Percentiles rank a stretch among this genome's conserved stretches.
Conservation (phyloP, 2,888 invertebrate species). For the Oxycera nigricornis region DNA sequence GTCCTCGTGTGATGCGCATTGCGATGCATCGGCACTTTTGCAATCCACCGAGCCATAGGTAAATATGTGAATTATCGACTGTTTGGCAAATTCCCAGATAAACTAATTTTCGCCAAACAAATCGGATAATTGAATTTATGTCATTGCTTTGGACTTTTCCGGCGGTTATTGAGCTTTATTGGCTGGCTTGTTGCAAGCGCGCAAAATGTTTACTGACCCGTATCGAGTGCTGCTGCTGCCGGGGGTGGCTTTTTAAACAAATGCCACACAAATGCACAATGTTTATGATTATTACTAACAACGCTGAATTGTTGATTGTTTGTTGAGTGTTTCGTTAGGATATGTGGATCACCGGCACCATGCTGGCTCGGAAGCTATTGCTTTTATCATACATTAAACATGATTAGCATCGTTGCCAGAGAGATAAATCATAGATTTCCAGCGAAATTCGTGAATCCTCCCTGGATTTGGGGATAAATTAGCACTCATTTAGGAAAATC, state of each 20-base stretch:
- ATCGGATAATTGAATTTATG: slow-evolving; percentile 37
- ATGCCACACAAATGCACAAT: not conserved
- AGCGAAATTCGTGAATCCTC: no score
- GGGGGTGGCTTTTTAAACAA: not conserved
- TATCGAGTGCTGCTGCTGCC: not conserved
- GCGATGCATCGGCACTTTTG: not conserved
- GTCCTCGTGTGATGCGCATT: not conserved
- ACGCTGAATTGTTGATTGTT: not conserved
- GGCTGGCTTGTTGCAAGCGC: not conserved
- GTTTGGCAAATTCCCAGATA: slow-evolving; percentile 21
- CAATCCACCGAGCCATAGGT: not conserved
- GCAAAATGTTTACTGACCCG: not conserved
- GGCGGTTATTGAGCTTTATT: not conserved
- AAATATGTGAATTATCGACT: slow-evolving; percentile 29
- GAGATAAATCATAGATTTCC: not conserved
- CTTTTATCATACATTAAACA: not conserved
- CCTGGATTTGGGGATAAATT: no score
- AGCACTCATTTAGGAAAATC: no score
- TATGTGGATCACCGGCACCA: not conserved
- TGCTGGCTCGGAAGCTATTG: not conserved
- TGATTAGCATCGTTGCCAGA: not conserved
- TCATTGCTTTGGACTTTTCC: slow-evolving; percentile 3
- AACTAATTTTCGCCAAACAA: slow-evolving; percentile 29
- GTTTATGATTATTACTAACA: not conserved
- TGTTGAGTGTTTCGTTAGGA: not conserved